phyloP scores from a whole-genome alignment of 2,113 vertebrate genomes.

The Galbula dea region DNA sequence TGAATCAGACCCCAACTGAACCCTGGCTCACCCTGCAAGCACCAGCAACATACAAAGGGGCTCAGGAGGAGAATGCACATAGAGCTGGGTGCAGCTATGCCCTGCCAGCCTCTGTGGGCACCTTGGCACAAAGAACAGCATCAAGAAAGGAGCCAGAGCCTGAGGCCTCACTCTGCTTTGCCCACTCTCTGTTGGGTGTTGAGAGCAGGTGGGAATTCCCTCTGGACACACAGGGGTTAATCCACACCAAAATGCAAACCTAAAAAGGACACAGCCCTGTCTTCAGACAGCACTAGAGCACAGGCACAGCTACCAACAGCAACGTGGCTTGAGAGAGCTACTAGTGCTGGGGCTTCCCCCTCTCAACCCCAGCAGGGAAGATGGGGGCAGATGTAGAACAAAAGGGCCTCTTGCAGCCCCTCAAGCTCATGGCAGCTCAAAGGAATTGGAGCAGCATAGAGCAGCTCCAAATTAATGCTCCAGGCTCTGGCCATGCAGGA shows the following conservation, averaged over 20 bases:
- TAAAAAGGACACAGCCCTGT: background rate
- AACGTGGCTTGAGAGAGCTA: background rate
- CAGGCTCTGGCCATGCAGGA: background rate
- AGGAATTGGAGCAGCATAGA: background rate
- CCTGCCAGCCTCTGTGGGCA: background rate
- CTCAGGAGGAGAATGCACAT: background rate
- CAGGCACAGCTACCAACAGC: background rate
- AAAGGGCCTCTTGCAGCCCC: background rate
- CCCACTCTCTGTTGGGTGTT: background rate
- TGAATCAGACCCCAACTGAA: background rate
- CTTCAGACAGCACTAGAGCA: background rate
- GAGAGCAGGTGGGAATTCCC: background rate
- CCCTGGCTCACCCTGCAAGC: background rate
- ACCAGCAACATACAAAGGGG: background rate
- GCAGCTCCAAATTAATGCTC: background rate
- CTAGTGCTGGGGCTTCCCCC: background rate
- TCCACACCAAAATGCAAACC: background rate
- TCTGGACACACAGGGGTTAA: background rate
- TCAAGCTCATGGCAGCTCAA: background rate
- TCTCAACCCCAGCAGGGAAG: background rate
- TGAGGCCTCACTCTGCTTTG: rapidly evolving
- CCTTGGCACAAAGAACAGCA: background rate
- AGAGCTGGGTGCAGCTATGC: background rate
- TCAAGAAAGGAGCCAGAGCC: background rate
- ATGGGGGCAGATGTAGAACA: background rate